phyloP scores from a whole-genome alignment of 2,113 vertebrate genomes.

The Potamarius usumacintae region DNA sequence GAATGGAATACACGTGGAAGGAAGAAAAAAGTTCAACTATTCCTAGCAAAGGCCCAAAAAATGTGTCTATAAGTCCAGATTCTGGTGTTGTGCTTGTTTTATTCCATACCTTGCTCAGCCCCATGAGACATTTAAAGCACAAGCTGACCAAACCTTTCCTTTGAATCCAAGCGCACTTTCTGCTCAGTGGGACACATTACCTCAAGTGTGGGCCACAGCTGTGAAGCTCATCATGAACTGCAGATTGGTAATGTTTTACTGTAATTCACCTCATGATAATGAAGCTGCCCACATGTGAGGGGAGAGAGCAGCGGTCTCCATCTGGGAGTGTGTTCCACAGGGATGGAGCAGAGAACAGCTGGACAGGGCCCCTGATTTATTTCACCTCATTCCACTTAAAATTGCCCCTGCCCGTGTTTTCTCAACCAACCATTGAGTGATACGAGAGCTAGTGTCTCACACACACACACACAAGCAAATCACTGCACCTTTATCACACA shows the following conservation, averaged over 20 bases:
- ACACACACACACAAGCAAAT: neutral
- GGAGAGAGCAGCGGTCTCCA: slow-evolving; percentile 30
- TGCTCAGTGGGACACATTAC: slow-evolving; percentile 45
- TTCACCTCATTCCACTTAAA: slow-evolving; percentile 48
- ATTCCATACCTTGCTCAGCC: slow-evolving; percentile 10
- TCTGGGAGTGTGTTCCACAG: slow-evolving; percentile 42
- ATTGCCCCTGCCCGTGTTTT: slow-evolving; percentile 45
- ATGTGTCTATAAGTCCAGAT: neutral
- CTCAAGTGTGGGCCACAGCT: slow-evolving; percentile 50
- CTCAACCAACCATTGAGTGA: slow-evolving; percentile 37
- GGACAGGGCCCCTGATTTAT: slow-evolving; percentile 45
- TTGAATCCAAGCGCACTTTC: slow-evolving; percentile 25
- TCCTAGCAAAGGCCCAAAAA: neutral
- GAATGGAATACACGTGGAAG: neutral
- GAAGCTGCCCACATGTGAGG: slow-evolving; percentile 52
- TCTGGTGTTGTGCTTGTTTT: slow-evolving; percentile 18
- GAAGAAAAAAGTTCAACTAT: neutral
- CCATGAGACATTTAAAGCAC: slow-evolving; percentile 29
- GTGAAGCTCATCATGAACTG: slow-evolving; percentile 48
- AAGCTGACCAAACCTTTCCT: slow-evolving; percentile 39
- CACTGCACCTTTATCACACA: slow-evolving; percentile 13
- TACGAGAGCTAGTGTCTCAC: neutral
- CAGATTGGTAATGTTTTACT: slow-evolving; percentile 55
- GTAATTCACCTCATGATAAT: slow-evolving; percentile 58
- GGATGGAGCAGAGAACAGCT: slow-evolving; percentile 42